Conservation (phyloP, 2,888 invertebrate genomes). For the Agonopterix heracliana region DNA sequence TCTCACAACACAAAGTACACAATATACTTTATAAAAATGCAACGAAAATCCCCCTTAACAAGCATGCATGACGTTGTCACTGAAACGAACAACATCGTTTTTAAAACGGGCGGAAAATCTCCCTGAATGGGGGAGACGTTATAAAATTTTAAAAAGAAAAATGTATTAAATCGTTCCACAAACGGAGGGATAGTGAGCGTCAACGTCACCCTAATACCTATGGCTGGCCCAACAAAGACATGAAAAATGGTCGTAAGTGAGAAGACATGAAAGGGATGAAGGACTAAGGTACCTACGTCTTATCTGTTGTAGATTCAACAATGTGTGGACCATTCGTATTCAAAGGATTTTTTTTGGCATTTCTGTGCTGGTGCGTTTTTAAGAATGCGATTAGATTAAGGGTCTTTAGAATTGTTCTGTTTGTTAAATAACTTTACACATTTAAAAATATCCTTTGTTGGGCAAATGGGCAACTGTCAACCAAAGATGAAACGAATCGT, state of each 20-base stretch:
- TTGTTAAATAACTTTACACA: no score
- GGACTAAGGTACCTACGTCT: constrained; percentile 35
- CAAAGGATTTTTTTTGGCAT: constrained; percentile 29
- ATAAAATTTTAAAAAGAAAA: constrained; percentile 31
- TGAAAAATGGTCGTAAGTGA: constrained; percentile 67
- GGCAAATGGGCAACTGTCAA: no score
- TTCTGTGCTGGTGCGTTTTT: neutral
- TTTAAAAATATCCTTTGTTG: no score
- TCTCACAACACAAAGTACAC: no score
- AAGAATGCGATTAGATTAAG: neutral
- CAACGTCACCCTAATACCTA: constrained; percentile 55
- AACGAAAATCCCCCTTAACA: constrained; percentile 16
- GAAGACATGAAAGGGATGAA: constrained; percentile 61
- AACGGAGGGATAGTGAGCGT: constrained; percentile 37
- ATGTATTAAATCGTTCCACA: constrained; percentile 33
- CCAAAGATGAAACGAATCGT: no score
- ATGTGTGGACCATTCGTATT: constrained; percentile 40
- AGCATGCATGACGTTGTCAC: constrained; percentile 22
- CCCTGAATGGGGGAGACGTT: constrained; percentile 8
- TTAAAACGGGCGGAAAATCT: constrained; percentile 12
- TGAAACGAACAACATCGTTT: constrained; percentile 18
- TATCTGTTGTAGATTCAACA: constrained; percentile 58
- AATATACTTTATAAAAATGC: constrained; percentile 2
- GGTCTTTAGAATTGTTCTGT: no score
- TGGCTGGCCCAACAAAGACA: constrained; percentile 60